Evolutionary conservation across 2,797 vertebrate genomes (phyloP).

Genomic region (Rousettus madagascariensis): DNA sequence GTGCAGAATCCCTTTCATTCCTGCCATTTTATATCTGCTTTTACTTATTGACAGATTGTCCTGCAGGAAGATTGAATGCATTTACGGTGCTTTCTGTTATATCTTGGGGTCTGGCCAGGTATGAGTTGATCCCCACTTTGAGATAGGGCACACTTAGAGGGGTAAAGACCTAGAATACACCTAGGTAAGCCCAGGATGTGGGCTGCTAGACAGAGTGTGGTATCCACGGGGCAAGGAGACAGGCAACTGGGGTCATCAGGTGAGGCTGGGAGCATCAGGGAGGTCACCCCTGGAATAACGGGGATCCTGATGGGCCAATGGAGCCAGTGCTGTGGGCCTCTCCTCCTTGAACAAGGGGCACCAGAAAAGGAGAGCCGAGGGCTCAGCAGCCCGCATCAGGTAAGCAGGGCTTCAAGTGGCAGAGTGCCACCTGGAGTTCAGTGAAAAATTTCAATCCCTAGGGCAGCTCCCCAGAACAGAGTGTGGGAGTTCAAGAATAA

Average conservation of each 20-base stretch:
- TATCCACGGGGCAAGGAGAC: neutral
- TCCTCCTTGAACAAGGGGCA: neutral
- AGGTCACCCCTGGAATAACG: neutral
- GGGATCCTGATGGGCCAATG: neutral
- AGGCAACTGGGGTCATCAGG: neutral
- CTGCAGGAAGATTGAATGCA: neutral
- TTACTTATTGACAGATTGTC: neutral
- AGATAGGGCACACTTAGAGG: neutral
- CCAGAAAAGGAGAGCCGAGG: neutral
- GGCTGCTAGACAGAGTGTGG: neutral
- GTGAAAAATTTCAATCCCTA: neutral
- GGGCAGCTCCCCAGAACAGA: neutral
- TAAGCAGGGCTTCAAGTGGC: neutral
- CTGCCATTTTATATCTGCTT: neutral
- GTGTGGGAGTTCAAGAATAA: neutral
- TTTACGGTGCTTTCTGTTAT: neutral
- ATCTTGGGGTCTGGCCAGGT: neutral
- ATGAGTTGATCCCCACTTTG: neutral
- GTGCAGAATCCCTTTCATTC: neutral
- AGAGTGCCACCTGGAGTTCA: neutral
- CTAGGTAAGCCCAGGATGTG: neutral
- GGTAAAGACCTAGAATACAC: neutral
- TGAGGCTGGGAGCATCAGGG: neutral
- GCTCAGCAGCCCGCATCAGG: accelerated
- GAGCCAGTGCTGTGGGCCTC: neutral